phyloP scores from a whole-genome alignment of 2,113 vertebrate species.

The Elephantulus edwardii region DNA sequence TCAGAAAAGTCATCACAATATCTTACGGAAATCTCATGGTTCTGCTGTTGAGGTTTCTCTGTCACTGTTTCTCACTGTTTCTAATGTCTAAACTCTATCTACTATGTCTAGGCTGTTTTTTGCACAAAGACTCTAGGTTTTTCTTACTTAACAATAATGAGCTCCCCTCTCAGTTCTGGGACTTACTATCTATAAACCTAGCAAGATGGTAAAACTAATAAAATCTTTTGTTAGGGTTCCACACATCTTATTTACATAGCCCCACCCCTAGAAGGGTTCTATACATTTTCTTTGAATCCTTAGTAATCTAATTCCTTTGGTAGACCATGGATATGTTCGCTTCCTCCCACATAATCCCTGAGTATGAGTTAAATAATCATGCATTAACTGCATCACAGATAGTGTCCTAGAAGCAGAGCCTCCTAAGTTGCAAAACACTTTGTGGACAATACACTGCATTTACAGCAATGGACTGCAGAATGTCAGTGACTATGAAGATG shows the following conservation, averaged over 20 bases:
- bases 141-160: not conserved
- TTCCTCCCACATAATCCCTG: not conserved
- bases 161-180: not conserved
- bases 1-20: too few relatives aligned
- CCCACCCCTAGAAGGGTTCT: not conserved
- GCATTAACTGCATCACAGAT: not conserved
- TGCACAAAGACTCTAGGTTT: not conserved
- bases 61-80: not conserved
- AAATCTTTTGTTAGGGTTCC: not conserved
- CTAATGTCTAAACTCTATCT: not conserved
- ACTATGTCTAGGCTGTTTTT: not conserved
- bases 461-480: not conserved
- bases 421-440: not conserved
- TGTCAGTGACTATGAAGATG: not conserved
- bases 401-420: not conserved
- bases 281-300: not conserved
- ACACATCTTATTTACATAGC: not conserved
- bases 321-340: too few relatives aligned
- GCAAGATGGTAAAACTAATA: not conserved
- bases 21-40: not conserved
- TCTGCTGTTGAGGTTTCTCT: not conserved
- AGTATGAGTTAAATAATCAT: not conserved
- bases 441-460: not conserved
- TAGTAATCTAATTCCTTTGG: not conserved
- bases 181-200: not conserved